Conservation (phyloP, 2,113 vertebrate species). For the rat (Rattus norvegicus) region DNA sequence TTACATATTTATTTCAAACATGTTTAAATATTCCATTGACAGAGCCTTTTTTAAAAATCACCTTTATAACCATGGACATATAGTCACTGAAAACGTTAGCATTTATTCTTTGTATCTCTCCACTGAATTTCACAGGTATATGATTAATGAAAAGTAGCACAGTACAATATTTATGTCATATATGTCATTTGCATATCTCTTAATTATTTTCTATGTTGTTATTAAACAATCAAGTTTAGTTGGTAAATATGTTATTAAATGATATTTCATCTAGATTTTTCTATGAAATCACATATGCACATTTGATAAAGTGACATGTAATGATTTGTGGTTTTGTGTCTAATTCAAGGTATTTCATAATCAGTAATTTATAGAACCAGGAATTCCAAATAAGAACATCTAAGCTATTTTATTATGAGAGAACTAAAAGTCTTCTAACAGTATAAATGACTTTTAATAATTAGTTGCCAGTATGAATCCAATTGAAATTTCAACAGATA, state of each 20-base stretch:
- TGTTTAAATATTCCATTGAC: not conserved
- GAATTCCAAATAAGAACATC: not conserved
- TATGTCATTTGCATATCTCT: not conserved
- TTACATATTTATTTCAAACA: not conserved
- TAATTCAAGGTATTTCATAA: not conserved
- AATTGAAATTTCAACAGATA: not conserved
- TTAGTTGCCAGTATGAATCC: not conserved
- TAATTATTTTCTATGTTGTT: not conserved
- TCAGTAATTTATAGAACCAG: not conserved
- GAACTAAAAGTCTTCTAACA: not conserved
- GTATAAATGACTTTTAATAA: not conserved
- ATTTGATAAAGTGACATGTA: not conserved
- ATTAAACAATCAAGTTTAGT: not conserved
- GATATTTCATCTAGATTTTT: not conserved
- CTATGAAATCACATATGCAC: not conserved
- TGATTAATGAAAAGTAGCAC: not conserved
- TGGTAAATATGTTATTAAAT: not conserved
- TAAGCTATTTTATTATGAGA: not conserved
- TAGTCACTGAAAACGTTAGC: not conserved
- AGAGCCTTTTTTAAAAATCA: not conserved
- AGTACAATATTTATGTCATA: not conserved
- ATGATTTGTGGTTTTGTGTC: not conserved
- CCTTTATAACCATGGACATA: not conserved
- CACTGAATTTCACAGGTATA: not conserved
- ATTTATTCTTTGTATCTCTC: not conserved